Percentiles rank a stretch among this genome's conserved stretches.
phyloP scores from a whole-genome alignment of 2,888 invertebrate genomes.

The Caenorhabditis macrosperma region DNA sequence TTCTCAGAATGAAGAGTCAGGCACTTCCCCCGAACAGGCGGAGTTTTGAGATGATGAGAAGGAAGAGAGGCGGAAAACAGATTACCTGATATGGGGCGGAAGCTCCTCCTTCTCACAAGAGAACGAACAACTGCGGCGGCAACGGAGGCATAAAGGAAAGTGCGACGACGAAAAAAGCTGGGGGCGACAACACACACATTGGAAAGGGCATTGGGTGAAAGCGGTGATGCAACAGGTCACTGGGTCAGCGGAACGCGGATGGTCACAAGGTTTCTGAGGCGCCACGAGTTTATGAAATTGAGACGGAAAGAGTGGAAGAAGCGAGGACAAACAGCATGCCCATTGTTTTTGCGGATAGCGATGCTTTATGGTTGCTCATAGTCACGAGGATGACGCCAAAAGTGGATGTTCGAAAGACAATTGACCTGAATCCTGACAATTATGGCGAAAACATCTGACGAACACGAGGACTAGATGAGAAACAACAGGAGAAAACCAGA shows the following conservation, averaged over 20 bases:
- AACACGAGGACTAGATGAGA: conserved; percentile 9
- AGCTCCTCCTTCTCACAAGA: conserved; percentile 7
- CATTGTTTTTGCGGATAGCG: conserved; percentile 25
- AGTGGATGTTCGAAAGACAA: conserved; percentile 36
- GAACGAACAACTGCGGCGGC: conserved; percentile 18
- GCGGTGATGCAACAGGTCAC: conserved; percentile 45
- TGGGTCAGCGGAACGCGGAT: conserved; percentile 55
- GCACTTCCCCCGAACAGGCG: neutral
- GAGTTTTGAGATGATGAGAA: neutral
- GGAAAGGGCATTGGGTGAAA: conserved; percentile 44
- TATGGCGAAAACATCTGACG: conserved; percentile 31
- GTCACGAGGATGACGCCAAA: conserved; percentile 46
- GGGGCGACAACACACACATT: conserved; percentile 23
- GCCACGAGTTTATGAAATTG: conserved; percentile 40
- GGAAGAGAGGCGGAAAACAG: neutral
- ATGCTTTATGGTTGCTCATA: conserved; percentile 19
- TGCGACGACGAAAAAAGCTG: conserved; percentile 20
- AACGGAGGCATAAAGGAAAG: conserved; percentile 17
- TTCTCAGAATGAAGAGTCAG: too few species aligned
- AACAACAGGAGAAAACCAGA: neutral
- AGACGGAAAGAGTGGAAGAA: conserved; percentile 14
- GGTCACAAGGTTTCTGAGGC: conserved; percentile 42
- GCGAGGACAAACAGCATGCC: neutral
- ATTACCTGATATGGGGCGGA: conserved; percentile 39
- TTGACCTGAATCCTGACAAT: conserved; percentile 44